Percentiles rank a stretch among this genome's conserved stretches.
Evolutionary conservation across 2,797 vertebrate species (phyloP).

Genomic region (Rhadinocentrus ornatus): DNA sequence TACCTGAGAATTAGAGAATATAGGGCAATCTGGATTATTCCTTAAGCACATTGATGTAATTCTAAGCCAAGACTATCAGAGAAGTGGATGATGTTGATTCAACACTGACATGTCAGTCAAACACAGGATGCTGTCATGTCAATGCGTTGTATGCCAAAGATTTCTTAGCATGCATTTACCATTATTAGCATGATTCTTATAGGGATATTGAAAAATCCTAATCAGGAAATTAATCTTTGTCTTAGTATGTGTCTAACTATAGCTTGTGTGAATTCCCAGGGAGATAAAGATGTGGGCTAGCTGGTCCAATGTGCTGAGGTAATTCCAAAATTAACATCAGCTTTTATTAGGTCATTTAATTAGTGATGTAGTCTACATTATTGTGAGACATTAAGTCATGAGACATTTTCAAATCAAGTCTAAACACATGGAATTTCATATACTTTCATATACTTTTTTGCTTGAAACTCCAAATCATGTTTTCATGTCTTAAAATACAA

Average conservation of each 20-base stretch:
- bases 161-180: neutral
- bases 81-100: conserved; percentile 39
- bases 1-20: neutral
- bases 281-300: conserved; percentile 51
- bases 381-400: conserved; percentile 54
- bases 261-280: conserved; percentile 46
- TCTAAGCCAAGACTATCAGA: conserved; percentile 27
- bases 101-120: conserved; percentile 20
- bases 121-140: conserved; percentile 17
- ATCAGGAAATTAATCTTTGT: conserved; percentile 34
- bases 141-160: conserved; percentile 3
- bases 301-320: conserved; percentile 46
- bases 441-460: neutral
- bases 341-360: conserved; percentile 64
- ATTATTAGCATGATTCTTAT: conserved; percentile 25
- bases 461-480: too few relatives aligned
- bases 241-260: conserved; percentile 47
- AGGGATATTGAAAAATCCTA: conserved; percentile 38
- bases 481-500: too few relatives aligned
- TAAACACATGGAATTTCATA: conserved; percentile 19
- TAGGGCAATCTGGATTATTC: conserved; percentile 11
- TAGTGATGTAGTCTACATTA: conserved; percentile 38
- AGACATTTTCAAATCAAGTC: conserved; percentile 49
- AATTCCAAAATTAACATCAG: conserved; percentile 59
- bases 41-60: conserved; percentile 18